phyloP scores from a whole-genome alignment of 2,888 invertebrate species.

The Tachystola acroxantha region DNA sequence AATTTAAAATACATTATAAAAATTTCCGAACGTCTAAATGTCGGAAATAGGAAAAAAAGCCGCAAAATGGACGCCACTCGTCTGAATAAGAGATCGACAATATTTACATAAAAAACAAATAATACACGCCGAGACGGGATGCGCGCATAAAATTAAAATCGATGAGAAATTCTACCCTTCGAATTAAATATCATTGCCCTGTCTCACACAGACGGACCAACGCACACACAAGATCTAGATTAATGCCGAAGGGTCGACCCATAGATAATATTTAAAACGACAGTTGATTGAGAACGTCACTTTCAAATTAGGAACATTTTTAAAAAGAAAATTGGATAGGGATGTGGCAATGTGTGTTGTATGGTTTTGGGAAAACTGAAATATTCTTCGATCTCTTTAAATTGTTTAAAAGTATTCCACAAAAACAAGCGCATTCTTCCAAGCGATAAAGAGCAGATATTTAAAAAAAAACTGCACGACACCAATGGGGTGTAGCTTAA shows the following conservation, averaged over 20 bases:
- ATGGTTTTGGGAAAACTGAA: no score
- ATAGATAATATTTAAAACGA: slow-evolving; percentile 14
- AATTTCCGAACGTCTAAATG: slow-evolving; percentile 48
- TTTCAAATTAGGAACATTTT: slow-evolving; percentile 2
- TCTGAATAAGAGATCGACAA: slow-evolving; percentile 62
- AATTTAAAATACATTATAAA: slow-evolving; percentile 2
- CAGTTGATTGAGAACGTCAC: slow-evolving; percentile 11
- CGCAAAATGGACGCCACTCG: slow-evolving; percentile 61
- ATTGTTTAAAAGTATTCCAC: background rate
- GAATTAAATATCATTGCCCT: slow-evolving; percentile 75
- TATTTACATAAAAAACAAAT: slow-evolving; percentile 78
- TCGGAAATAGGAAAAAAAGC: slow-evolving; percentile 50
- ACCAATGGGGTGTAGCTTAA: slow-evolving; percentile 73
- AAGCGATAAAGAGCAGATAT: slow-evolving; percentile 60
- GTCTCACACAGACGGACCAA: slow-evolving; percentile 43
- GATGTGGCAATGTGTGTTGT: no score
- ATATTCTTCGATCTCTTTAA: no score
- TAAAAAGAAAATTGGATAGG: background rate
- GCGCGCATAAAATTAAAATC: slow-evolving; percentile 78
- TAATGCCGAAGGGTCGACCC: slow-evolving; percentile 47
- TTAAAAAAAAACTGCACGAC: slow-evolving; percentile 51
- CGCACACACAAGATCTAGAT: slow-evolving; percentile 56
- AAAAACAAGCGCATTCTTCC: slow-evolving; percentile 35
- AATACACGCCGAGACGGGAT: slow-evolving; percentile 69
- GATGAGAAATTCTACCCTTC: slow-evolving; percentile 75